A percentile compares a stretch with the other conserved stretches of the same genome.
Evolutionary conservation across 2,888 invertebrate genomes (phyloP).

Genomic region (Drosophila robusta): DNA sequence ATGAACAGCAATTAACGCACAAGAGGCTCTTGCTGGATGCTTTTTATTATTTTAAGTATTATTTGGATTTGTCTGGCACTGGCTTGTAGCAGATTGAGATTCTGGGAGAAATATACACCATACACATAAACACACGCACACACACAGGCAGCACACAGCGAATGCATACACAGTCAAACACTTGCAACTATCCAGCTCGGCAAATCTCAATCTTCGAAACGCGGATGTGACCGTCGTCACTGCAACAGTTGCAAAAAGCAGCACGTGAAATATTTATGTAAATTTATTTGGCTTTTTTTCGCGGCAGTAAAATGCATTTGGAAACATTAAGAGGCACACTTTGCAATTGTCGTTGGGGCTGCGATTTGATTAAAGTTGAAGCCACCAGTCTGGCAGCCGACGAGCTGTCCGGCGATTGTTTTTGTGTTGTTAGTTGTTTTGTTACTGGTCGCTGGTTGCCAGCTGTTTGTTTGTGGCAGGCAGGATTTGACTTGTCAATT

Average conservation of each 20-base stretch:
- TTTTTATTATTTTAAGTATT: constrained; percentile 28
- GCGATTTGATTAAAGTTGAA: constrained; percentile 73
- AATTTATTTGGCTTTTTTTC: constrained; percentile 74
- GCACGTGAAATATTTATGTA: constrained; percentile 80
- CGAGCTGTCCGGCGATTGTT: constrained; percentile 69
- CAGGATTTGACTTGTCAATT: constrained; percentile 81
- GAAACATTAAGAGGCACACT: constrained; percentile 79
- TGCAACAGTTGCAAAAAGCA: constrained; percentile 58
- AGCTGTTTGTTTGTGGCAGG: constrained; percentile 63
- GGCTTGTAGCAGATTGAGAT: constrained; percentile 29
- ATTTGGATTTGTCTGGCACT: constrained; percentile 41
- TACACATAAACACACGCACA: constrained; percentile 4
- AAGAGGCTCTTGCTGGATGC: constrained; percentile 3
- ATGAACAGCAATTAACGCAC: constrained; percentile 41
- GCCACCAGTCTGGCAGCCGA: constrained; percentile 54
- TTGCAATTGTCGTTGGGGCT: constrained; percentile 77
- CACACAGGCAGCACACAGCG: constrained; percentile 1
- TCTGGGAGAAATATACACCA: constrained; percentile 19
- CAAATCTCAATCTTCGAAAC: constrained; percentile 64
- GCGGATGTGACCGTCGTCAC: constrained; percentile 68
- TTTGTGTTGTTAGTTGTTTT: constrained; percentile 28
- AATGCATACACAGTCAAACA: constrained; percentile 35
- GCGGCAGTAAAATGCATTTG: constrained; percentile 70
- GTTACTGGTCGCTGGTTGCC: constrained; percentile 29
- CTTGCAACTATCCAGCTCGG: constrained; percentile 46